phyloP scores from a whole-genome alignment of 2,888 invertebrate species.

The Agrotis ipsilon region DNA sequence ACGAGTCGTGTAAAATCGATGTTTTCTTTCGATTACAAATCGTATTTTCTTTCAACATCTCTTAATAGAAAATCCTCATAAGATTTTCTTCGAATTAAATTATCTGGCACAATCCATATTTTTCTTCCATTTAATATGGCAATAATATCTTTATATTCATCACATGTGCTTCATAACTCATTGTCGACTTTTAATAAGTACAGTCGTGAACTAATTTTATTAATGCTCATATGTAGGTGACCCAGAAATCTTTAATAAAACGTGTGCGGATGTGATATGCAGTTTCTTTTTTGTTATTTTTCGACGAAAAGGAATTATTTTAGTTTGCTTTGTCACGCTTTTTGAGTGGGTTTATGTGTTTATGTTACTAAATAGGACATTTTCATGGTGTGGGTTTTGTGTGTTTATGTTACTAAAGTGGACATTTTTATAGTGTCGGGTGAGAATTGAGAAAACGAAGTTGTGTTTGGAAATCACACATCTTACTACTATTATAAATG shows the following conservation, averaged over 20 bases:
- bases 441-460: too few relatives aligned
- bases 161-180: slow-evolving; percentile 46
- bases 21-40: too few relatives aligned
- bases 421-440: not conserved
- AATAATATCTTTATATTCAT: slow-evolving; percentile 43
- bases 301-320: not conserved
- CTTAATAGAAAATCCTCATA: slow-evolving; percentile 1
- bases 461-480: not conserved
- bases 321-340: not conserved
- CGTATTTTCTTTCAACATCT: slow-evolving; percentile 23
- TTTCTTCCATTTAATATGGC: slow-evolving; percentile 31
- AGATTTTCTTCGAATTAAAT: not conserved
- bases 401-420: not conserved
- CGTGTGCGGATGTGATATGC: slow-evolving; percentile 1
- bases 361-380: not conserved
- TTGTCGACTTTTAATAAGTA: slow-evolving; percentile 14
- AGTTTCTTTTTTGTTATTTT: not conserved
- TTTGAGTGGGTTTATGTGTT: not conserved
- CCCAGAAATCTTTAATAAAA: slow-evolving; percentile 31
- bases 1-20: not conserved
- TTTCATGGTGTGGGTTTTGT: not conserved
- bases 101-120: slow-evolving; percentile 7
- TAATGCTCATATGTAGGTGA: slow-evolving; percentile 21
- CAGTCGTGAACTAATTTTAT: slow-evolving; percentile 40
- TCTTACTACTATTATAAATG: too few relatives aligned